phyloP scores from a whole-genome alignment of 2,888 invertebrate species.

The Dichetophora obliterata region DNA sequence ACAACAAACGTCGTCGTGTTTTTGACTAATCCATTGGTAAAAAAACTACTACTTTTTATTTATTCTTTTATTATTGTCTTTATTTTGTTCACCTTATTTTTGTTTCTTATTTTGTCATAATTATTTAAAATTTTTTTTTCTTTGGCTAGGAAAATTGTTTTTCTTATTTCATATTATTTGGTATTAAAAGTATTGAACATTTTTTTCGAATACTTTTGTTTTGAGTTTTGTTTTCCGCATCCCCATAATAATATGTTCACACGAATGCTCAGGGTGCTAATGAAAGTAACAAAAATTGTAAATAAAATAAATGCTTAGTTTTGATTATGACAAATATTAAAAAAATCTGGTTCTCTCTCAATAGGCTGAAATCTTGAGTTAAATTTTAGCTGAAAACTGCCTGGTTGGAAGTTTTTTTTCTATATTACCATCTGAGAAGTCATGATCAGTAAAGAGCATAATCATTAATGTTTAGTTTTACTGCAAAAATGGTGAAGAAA shows the following conservation, averaged over 20 bases:
- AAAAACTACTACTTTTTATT: slow-evolving; percentile 17
- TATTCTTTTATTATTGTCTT: slow-evolving; percentile 40
- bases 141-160: not conserved
- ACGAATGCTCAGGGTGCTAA: too few species aligned
- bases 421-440: too few species aligned
- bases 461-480: too few species aligned
- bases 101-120: not conserved
- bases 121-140: not conserved
- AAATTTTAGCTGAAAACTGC: too few species aligned
- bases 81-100: not conserved
- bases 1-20: slow-evolving; percentile 9
- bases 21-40: slow-evolving; percentile 61
- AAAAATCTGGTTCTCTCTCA: too few species aligned
- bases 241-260: not conserved
- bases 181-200: not conserved
- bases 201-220: not conserved
- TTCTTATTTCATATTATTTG: not conserved
- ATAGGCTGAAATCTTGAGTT: too few species aligned
- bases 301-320: too few species aligned
- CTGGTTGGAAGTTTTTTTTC: too few species aligned
- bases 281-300: too few species aligned
- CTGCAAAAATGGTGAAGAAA: too few species aligned
- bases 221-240: not conserved
- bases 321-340: too few species aligned
- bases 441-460: too few species aligned